Percentiles rank a stretch among this genome's conserved stretches.
phyloP scores from a whole-genome alignment of 2,888 invertebrate genomes.

The Elegia similella region DNA sequence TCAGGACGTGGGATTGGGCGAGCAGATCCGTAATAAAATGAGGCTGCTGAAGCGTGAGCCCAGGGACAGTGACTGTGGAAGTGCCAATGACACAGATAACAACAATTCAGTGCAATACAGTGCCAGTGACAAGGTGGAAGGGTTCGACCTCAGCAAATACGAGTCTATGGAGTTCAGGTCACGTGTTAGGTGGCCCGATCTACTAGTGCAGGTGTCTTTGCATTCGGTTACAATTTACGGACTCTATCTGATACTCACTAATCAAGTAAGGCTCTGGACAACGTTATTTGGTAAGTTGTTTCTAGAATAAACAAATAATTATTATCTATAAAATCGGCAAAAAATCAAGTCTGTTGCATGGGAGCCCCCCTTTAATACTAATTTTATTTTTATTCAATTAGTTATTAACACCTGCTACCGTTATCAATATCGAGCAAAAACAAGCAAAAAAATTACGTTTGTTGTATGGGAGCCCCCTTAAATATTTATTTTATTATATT shows the following conservation, averaged over 20 bases:
- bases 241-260: conserved; percentile 83
- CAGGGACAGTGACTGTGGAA: conserved; percentile 30
- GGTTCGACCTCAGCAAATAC: conserved; percentile 64
- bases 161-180: conserved; percentile 80
- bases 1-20: conserved; percentile 47
- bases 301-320: too few relatives aligned
- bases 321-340: too few relatives aligned
- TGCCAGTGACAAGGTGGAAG: conserved; percentile 42
- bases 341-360: too few relatives aligned
- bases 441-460: too few relatives aligned
- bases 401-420: too few relatives aligned
- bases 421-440: too few relatives aligned
- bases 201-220: conserved; percentile 85
- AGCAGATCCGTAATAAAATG: conserved; percentile 44
- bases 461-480: too few relatives aligned
- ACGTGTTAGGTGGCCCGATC: conserved; percentile 87
- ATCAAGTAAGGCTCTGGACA: conserved; percentile 82
- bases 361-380: too few relatives aligned
- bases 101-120: conserved; percentile 49
- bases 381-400: too few relatives aligned
- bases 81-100: conserved; percentile 38
- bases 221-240: conserved; percentile 87
- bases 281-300: conserved; percentile 88
- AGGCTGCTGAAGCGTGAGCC: conserved; percentile 40
- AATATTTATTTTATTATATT: too few relatives aligned